A percentile compares a stretch with the other conserved stretches of the same genome.
These are phyloP conservation scores for Erpetoichthys calabaricus DNA, from an alignment of 2,797 vertebrate species.

Conservation along the genomic window DNA sequence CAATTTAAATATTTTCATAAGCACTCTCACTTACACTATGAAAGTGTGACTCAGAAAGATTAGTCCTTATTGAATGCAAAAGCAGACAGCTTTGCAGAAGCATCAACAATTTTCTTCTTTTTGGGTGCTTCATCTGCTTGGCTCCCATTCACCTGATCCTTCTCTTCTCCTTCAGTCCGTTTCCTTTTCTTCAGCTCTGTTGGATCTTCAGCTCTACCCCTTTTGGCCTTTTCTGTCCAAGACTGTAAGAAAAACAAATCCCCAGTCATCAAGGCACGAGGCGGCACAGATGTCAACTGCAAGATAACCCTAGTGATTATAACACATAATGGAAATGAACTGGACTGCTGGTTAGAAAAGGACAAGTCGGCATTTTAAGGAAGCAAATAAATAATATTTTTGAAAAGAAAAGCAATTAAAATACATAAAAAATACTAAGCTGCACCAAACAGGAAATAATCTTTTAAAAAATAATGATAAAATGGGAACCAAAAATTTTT, in stretches of 20 bases:
- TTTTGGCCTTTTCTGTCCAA: constrained; percentile 76
- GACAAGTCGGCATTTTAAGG: too few relatives aligned
- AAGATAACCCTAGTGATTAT: neutral
- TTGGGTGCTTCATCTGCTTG: constrained; percentile 46
- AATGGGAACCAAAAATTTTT: too few relatives aligned
- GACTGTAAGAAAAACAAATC: constrained; percentile 34
- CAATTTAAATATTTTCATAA: too few relatives aligned
- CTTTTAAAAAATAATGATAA: too few relatives aligned
- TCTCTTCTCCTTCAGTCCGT: constrained; percentile 22
- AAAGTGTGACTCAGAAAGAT: constrained; percentile 3
- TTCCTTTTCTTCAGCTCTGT: constrained; percentile 72
- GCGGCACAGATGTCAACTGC: neutral
- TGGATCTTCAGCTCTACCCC: constrained; percentile 27
- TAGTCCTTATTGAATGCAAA: constrained; percentile 75
- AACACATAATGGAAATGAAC: neutral
- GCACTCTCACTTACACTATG: too few relatives aligned
- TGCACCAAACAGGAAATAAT: too few relatives aligned
- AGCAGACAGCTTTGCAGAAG: constrained; percentile 56
- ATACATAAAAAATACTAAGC: too few relatives aligned
- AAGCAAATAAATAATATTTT: too few relatives aligned
- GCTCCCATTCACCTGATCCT: constrained; percentile 18
- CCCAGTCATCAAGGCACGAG: neutral
- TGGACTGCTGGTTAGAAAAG: neutral
- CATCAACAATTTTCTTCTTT: constrained; percentile 54
- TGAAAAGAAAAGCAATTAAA: too few relatives aligned